Evolutionary conservation across 1,140 invertebrate genomes (phyloP).

Genomic region (Drosophila jambulina): DNA sequence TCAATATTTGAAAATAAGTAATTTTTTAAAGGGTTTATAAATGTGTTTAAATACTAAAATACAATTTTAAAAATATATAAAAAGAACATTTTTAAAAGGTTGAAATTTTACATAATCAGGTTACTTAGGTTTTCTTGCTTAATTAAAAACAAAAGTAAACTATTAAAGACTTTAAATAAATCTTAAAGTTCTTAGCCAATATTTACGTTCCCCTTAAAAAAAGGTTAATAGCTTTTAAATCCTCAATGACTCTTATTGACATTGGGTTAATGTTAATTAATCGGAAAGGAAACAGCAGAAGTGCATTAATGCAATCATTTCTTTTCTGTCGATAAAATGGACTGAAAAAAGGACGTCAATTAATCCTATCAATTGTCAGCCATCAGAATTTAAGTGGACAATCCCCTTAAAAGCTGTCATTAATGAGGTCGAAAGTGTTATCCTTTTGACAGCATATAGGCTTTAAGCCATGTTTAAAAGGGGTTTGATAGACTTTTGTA

Average conservation of each 20-base stretch:
- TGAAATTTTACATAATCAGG: too few species aligned
- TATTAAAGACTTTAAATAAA: not conserved
- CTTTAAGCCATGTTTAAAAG: not conserved
- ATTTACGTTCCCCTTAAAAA: not conserved
- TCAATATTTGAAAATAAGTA: too few species aligned
- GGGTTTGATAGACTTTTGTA: not conserved
- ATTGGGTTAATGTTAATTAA: slow-evolving; percentile 44
- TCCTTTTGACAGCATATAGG: slow-evolving; percentile 3
- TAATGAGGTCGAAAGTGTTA: slow-evolving; percentile 19
- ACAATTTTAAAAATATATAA: not conserved
- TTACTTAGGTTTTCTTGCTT: too few species aligned
- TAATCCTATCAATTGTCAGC: slow-evolving; percentile 31
- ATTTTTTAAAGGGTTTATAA: not conserved
- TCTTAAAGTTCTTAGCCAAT: not conserved
- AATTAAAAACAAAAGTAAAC: not conserved
- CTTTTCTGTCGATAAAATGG: slow-evolving; percentile 37
- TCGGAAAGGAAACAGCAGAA: slow-evolving; percentile 26
- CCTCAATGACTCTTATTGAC: slow-evolving; percentile 19
- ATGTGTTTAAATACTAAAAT: not conserved
- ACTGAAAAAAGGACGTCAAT: slow-evolving; percentile 26
- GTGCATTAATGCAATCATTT: slow-evolving; percentile 46
- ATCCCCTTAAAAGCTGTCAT: slow-evolving; percentile 23
- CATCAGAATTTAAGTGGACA: slow-evolving; percentile 31
- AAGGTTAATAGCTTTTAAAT: not conserved
- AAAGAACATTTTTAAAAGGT: too few species aligned